Evolutionary conservation across 2,113 vertebrate species (phyloP), one percentile per base, ranked within the genome.

Genomic region (Syngnathus scovelli): DNA sequence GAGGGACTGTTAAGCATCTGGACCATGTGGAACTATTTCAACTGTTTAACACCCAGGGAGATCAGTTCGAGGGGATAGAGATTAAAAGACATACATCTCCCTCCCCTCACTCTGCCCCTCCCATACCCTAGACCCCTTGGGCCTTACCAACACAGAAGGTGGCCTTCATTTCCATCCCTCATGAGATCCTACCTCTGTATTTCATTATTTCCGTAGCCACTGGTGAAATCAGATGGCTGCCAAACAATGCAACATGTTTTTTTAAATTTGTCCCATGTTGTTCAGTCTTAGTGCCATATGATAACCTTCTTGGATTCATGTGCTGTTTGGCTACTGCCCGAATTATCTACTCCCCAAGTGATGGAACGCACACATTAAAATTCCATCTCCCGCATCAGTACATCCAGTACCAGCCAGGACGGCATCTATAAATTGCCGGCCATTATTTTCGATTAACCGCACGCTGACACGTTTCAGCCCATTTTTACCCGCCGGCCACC

Each of bases 401-500:
- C 84, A 80, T 86, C 70, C 80, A 80, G 43, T 61, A 65, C 72
- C 67, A 76, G 80, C 85, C 80, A 75, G 71, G 74, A 85, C 43
- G 46, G 82, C 74, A 52, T 73, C 87, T 78, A 88, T 87, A 89
- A 90, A 87, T 89, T 87, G 82, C 81, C 23, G 66, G 83, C 83
- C 82, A 88, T 89, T 89, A 88, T 89, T 90, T 90, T 83, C 84
- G 81, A 89, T 88, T 90, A 89, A 86, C 83, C 83, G 82, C 64
- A 15, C 27, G 64, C 74, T 78, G 85, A 86, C 86, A 85, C 80
- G 77, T 83, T 79, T 83, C 75, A 81, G 76, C 65, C 71, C 72
- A 60, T 82, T 87, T 85, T 82, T 72, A 67, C 64, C 76, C 63
- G 21, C 67, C 78, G 75, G 75, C 74, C 71, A 37, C 48, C 55